phyloP scores from a whole-genome alignment of 2,888 invertebrate genomes.

The Sinhomidia bicolor region DNA sequence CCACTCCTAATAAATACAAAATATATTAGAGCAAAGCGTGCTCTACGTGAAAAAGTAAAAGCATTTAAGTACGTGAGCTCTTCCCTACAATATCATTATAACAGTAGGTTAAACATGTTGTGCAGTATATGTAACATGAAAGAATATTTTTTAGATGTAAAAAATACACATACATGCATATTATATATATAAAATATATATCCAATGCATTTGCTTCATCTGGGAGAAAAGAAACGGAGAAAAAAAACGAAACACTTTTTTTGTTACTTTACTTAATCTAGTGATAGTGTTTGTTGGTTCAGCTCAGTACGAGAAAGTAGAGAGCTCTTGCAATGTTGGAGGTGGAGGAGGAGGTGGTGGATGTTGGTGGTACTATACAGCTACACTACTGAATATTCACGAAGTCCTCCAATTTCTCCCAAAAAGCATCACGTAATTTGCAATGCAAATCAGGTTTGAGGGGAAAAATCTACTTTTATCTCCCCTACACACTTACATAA shows the following conservation, averaged over 20 bases:
- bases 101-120: neutral
- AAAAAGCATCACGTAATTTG: constrained; percentile 76
- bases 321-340: neutral
- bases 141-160: no score
- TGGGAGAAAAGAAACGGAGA: no score
- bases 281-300: constrained; percentile 43
- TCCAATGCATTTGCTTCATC: constrained; percentile 9
- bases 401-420: constrained; percentile 70
- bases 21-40: no score
- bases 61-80: no score
- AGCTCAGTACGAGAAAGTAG: constrained; percentile 7
- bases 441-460: constrained; percentile 77
- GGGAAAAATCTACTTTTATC: constrained; percentile 79
- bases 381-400: constrained; percentile 77
- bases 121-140: no score
- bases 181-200: no score
- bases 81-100: neutral
- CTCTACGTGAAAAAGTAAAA: no score
- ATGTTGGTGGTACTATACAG: constrained; percentile 48
- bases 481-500: constrained; percentile 80
- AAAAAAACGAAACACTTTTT: constrained; percentile 49
- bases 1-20: no score
- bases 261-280: constrained; percentile 67
- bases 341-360: no score
- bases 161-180: no score